These are phyloP conservation scores for Hypomecis punctinalis DNA, from an alignment of 2,888 invertebrate genomes.

Conservation along the genomic window DNA sequence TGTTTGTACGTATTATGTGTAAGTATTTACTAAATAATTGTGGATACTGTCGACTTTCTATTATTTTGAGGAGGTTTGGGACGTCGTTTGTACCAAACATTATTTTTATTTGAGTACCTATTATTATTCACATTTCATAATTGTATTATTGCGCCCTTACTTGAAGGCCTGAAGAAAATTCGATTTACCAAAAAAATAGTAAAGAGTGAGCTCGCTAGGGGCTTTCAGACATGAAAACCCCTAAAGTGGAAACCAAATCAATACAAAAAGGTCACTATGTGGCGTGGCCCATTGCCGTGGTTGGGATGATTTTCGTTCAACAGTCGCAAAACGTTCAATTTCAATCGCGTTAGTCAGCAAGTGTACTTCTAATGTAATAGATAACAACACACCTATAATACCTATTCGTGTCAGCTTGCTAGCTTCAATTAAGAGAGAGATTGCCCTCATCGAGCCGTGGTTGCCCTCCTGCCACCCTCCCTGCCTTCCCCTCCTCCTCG, in stretches of 20 bases:
- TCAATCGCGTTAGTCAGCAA: constrained; percentile 58
- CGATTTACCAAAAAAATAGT: constrained; percentile 65
- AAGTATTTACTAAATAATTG: constrained; percentile 70
- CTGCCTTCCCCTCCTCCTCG: constrained; percentile 64
- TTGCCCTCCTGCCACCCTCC: constrained; percentile 76
- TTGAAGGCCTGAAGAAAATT: constrained; percentile 49
- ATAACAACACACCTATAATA: constrained; percentile 9
- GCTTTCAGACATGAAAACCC: constrained; percentile 85
- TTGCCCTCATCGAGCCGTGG: constrained; percentile 83
- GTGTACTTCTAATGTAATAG: constrained; percentile 52
- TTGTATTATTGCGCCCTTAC: constrained; percentile 32
- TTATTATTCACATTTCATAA: constrained; percentile 19
- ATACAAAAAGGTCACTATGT: constrained; percentile 90
- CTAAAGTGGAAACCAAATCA: constrained; percentile 93
- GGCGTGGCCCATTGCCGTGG: constrained; percentile 88
- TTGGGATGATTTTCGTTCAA: constrained; percentile 66
- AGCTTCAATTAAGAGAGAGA: constrained; percentile 68
- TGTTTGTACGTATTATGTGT: constrained; percentile 80
- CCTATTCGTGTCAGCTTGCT: constrained; percentile 65
- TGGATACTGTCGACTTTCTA: constrained; percentile 70
- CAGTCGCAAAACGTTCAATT: constrained; percentile 63
- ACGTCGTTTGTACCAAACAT: constrained; percentile 17
- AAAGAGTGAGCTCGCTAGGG: constrained; percentile 70
- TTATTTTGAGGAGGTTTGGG: constrained; percentile 74
- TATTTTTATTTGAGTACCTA: background rate